Evolutionary conservation across 2,888 invertebrate genomes (phyloP).

Genomic region (Ophioninae sp.): DNA sequence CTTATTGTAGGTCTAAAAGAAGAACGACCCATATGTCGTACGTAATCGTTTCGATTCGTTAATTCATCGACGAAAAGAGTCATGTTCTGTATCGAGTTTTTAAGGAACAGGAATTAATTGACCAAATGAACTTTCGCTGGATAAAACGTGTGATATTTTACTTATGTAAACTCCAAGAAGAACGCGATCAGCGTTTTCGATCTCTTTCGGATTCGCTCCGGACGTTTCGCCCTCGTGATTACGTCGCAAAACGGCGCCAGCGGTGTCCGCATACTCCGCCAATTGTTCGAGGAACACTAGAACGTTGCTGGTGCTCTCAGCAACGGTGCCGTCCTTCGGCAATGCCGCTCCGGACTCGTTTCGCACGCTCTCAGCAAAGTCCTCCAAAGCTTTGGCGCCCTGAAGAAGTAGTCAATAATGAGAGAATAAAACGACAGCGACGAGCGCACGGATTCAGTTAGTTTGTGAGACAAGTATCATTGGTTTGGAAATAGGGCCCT

Average conservation of each 20-base stretch:
- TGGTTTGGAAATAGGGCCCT: no score
- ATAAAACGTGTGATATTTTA: conserved; percentile 79
- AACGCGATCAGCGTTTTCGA: conserved; percentile 84
- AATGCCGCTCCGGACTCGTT: conserved; percentile 90
- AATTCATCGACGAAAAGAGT: neutral
- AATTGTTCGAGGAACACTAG: conserved; percentile 95
- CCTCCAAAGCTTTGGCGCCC: conserved; percentile 95
- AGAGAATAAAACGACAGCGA: neutral
- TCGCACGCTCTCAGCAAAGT: conserved; percentile 94
- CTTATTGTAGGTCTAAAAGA: no score
- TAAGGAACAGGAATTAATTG: conserved; percentile 7
- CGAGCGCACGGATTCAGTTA: neutral
- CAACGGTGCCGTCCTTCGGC: conserved; percentile 98
- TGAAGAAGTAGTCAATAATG: conserved; percentile 74
- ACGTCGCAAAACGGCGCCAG: conserved; percentile 85
- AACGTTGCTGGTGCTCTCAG: conserved; percentile 96
- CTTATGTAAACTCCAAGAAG: conserved; percentile 92
- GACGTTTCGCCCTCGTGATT: conserved; percentile 82
- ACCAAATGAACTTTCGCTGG: neutral
- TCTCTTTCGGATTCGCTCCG: conserved; percentile 82
- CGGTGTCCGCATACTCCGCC: conserved; percentile 89
- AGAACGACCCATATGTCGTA: no score
- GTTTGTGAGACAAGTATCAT: no score
- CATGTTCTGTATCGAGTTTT: neutral
- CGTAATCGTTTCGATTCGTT: neutral